Base-by-base conservation (phyloP, 64 coral and sea anemone species). In the Pachyseris speciosa region DNA sequence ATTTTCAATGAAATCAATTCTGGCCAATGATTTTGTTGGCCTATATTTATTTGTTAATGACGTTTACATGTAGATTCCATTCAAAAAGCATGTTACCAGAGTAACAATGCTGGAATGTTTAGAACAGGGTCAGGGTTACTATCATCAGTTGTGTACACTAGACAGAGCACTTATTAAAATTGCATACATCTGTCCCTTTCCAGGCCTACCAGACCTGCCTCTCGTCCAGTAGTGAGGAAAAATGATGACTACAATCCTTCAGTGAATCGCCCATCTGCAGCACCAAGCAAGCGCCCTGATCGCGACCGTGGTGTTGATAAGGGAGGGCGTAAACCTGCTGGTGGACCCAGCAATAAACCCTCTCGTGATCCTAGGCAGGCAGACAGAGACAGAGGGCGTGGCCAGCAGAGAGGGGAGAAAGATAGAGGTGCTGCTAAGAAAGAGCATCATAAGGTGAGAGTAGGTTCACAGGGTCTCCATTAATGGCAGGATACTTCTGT, bases 181-280 rank as follows among this genome's bases (percentile, higher is more conserved):
- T 92, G 39, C 33, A 36, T 48, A 64, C 80, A 83, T 64, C 48
- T 72, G 25, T 77, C 74, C 51, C 41, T 60, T 58, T 79, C 28
- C 36, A 96, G 95, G 67, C 95, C 95, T 65, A 72, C 92, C 28
- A 96, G 93, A 71, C 95, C 90, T 5, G 66, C 89, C 39, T 86
- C 91, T 50, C 86, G 95, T 19, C 91, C 95, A 31, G 79, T 90
- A 10, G 91, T 93, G 15, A 84, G 69, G 69, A 93, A 89, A 72
- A 93, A 88, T 93, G 95, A 96, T 80, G 95, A 96, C 64, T 68
- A 96, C 36, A 89, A 86, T 24, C 95, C 91, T 32, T 78, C 85
- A 72, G 84, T 88, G 15, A 64, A 78, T 32, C 95, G 86, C 12
- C 55, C 91, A 79, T 84, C 48, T 17, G 94, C 84, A 11, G 55